These are phyloP conservation scores for Platycnemis pennipes DNA, from an alignment of 2,888 invertebrate species.

Conservation along the genomic window DNA sequence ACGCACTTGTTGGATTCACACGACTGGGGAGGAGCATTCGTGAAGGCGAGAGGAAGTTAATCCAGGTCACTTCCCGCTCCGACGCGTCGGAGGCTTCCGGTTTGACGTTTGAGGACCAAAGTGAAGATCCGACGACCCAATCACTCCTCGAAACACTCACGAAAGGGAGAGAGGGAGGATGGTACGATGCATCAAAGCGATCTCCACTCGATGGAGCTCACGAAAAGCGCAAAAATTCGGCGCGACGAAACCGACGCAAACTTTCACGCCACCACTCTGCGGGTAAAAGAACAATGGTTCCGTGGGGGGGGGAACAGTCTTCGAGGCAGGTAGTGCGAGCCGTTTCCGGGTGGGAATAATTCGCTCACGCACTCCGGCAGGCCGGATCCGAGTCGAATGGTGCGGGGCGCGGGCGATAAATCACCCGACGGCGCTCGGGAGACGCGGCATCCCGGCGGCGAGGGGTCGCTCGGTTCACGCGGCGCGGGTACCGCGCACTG, in stretches of 20 bases:
- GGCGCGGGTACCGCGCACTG: not conserved
- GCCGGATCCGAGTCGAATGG: not conserved
- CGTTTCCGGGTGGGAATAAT: too few species aligned
- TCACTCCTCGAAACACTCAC: too few species aligned
- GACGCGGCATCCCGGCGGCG: not conserved
- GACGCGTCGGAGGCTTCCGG: too few species aligned
- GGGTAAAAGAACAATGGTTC: too few species aligned
- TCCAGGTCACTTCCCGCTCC: too few species aligned
- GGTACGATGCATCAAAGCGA: too few species aligned
- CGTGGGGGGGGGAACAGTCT: not conserved
- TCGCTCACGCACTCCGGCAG: too few species aligned
- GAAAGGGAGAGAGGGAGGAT: too few species aligned
- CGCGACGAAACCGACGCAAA: not conserved
- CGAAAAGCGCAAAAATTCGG: too few species aligned
- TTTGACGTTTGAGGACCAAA: not conserved
- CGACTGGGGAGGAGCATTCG: not conserved
- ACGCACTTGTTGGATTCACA: constrained; percentile 59
- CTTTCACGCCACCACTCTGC: not conserved
- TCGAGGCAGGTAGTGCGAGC: too few species aligned
- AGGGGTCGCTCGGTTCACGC: not conserved
- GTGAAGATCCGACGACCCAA: not conserved
- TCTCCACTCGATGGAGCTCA: too few species aligned
- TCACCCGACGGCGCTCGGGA: not conserved
- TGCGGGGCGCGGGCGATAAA: not conserved
- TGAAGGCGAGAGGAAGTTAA: not conserved